phyloP scores from a whole-genome alignment of 2,888 invertebrate species.

The Papilio elwesi region DNA sequence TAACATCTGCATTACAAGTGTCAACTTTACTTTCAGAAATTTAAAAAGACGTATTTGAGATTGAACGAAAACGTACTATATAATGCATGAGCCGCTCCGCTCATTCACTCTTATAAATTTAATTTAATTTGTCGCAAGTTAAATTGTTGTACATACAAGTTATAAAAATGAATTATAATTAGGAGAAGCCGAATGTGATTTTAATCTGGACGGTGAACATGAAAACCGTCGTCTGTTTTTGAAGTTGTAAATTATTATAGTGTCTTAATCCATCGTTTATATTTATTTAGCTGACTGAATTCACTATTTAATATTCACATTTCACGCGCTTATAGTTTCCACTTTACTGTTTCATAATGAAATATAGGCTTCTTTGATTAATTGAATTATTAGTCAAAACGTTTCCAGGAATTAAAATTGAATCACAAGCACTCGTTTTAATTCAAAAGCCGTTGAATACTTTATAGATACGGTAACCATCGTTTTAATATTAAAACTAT shows the following conservation, averaged over 20 bases:
- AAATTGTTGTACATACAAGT: no score
- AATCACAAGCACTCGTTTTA: constrained; percentile 9
- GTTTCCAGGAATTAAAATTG: constrained; percentile 20
- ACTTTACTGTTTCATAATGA: neutral
- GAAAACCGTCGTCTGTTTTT: no score
- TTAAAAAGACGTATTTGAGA: neutral
- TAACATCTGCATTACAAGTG: constrained; percentile 19
- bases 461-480: neutral
- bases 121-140: neutral
- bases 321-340: neutral
- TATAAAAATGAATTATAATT: no score
- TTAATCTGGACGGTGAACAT: no score
- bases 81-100: neutral
- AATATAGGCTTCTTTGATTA: constrained; percentile 16
- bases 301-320: neutral
- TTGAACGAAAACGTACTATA: neutral
- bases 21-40: constrained; percentile 16
- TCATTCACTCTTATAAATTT: neutral
- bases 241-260: no score
- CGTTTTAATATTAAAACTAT: neutral
- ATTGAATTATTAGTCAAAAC: constrained; percentile 18
- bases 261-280: no score
- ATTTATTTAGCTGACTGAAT: no score
- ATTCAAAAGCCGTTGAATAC: constrained; percentile 6
- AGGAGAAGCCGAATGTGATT: no score